phyloP scores from a whole-genome alignment of 1,140 invertebrate species.

The Lutraria rhynchaena region DNA sequence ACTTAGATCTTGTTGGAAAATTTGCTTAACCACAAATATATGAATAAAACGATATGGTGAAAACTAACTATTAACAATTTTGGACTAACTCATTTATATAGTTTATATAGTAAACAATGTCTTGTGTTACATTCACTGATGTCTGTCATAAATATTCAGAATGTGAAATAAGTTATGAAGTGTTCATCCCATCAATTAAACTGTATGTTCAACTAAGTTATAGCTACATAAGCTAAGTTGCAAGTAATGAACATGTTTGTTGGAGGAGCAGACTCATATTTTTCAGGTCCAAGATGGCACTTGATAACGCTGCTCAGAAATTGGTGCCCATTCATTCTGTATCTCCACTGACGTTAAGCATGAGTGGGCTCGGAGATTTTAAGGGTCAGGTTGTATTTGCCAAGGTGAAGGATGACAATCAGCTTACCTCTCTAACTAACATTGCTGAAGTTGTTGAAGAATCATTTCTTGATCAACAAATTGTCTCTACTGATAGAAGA shows the following conservation, averaged over 20 bases:
- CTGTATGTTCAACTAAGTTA: background rate
- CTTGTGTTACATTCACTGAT: background rate
- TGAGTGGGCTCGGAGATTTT: constrained; percentile 57
- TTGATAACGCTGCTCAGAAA: constrained; percentile 30
- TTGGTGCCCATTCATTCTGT: constrained; percentile 7
- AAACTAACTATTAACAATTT: background rate
- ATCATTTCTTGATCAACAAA: constrained; percentile 30
- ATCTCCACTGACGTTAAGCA: constrained; percentile 8
- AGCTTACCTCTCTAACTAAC: constrained; percentile 26
- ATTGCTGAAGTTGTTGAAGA: constrained; percentile 55
- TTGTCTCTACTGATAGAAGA: constrained; percentile 44
- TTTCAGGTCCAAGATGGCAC: constrained; percentile 53
- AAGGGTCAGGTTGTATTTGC: constrained; percentile 59
- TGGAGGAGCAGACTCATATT: background rate
- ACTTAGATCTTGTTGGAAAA: background rate
- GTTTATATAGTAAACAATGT: too few species aligned
- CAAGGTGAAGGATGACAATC: constrained; percentile 34
- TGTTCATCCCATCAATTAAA: too few species aligned
- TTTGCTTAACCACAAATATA: background rate
- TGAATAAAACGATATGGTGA: background rate
- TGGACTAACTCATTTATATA: background rate
- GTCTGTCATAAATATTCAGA: background rate
- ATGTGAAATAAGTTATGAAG: too few species aligned
- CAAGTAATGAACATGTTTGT: background rate
- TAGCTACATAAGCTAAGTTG: background rate